Base-by-base conservation (phyloP, 2,797 vertebrate genomes). In the Dicrostonyx torquatus region DNA sequence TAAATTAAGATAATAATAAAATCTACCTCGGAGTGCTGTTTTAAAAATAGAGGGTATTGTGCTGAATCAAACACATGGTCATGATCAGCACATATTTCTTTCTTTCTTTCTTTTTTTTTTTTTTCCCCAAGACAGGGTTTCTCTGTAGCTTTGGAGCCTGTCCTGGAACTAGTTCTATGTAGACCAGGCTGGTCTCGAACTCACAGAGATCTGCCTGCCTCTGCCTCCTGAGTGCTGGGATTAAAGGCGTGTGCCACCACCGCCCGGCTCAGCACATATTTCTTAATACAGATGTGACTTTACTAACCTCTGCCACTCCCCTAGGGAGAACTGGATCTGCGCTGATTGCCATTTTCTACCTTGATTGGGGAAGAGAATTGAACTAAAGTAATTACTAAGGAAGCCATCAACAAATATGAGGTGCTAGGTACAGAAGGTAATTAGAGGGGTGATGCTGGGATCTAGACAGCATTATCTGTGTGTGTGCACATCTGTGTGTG, bases 1-100 rank as follows among this genome's bases (percentile, higher is more conserved):
- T 88, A 73, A 79, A 60, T 73, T 26, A 48, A 45, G 24, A 53
- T 78, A 45, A 70, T 77, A 87, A 86, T 68, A 87, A 91, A 95
- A 55, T 55, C 48, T 40, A 43, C 34, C 24, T 64, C 29, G 24
- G 60, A 26, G 37, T 50, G 55, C 53, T 70, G 40, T 85, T 86
- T 91, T 77, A 22, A 86, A 60, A 40, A 53, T 94, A 37, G 90
- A 95, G 34, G 34, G 22, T 79, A 96, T 96, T 85, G 26, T 76
- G 53, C 48, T 53, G 43, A 72, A 15, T 86, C 73, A 9, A 11
- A 60, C 20, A 90, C 60, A 15, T 50, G 66, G 5, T 75, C n/a
- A n/a, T n/a, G n/a, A n/a, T n/a, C n/a, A 90, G 13, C 78, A 82
- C 90, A 18, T 79, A 66, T 13, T 80, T 11, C 37, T 83, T 62